Evolutionary conservation across 92 coral and sea anemone genomes (phyloP), one percentile per base, ranked within the genome.

Genomic region (Pocillopora grandis): DNA sequence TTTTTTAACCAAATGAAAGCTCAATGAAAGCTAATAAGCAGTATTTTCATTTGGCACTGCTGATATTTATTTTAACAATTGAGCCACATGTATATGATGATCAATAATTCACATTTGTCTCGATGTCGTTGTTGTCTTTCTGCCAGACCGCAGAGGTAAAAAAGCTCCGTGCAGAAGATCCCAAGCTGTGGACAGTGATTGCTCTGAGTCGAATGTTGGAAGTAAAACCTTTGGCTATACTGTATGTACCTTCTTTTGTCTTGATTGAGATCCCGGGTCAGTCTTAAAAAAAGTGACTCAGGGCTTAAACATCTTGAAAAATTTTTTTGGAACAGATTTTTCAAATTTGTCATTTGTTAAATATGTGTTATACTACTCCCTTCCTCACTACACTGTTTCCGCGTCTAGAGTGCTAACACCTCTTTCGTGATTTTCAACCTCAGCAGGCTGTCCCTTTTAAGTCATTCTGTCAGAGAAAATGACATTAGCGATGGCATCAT

Each of bases 141-240:
- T 69, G 0, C 61, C 73, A 95, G 98, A 67, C 86, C 9, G 69
- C 83, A 48, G 99, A 97, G 88, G 94, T 91, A 1, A 72, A 77
- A 77, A 72, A 72, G 65, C 81, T 97, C 52, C 90, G 95, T 58
- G 80, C 71, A 64, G 86, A 78, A 62, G 98, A 97, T 76, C 95
- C 99, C 16, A 92, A 92, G 84, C 71, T 97, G 36, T 97, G 99
- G 98, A 94, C 98, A 20, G 97, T 92, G 52, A 93, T 92, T 79
- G 85, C 95, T 27, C 86, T 96, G 76, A 90, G 95, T 70, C 91
- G 88, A n/a, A 82, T 94, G 92, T 89, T 85, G 36, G 84, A 88
- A 76, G 97, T 94, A 15, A 94, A 94, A 23, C 99, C 99, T 52
- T 73, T 96, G 61, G 93, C 95, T 9, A 86, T 96, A 42, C 72